These are phyloP conservation scores for Pyrgilauda ruficollis DNA, from an alignment of 2,113 vertebrate species.

Conservation along the genomic window DNA sequence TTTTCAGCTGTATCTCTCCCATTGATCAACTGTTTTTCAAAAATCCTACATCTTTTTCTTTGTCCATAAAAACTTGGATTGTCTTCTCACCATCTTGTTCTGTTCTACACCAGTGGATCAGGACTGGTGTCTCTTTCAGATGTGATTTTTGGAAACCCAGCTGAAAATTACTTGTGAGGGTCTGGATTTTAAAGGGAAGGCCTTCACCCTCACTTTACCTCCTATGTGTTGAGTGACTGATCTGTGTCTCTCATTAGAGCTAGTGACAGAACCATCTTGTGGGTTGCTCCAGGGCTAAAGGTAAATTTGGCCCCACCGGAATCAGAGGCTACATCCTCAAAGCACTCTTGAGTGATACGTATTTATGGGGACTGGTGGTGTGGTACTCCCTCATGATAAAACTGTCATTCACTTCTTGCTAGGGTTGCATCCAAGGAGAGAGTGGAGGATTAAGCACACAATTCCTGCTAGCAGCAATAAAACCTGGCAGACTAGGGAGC, in stretches of 20 bases:
- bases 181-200: not conserved
- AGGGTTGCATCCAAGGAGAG: not conserved
- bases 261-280: not conserved
- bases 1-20: not conserved
- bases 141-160: not conserved
- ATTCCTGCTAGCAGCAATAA: not conserved
- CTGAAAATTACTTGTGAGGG: not conserved
- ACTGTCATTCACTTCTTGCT: not conserved
- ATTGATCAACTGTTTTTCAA: not conserved
- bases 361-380: not conserved
- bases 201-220: not conserved
- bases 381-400: not conserved
- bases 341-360: not conserved
- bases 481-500: not conserved
- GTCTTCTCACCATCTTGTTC: not conserved
- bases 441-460: not conserved
- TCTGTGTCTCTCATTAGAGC: not conserved
- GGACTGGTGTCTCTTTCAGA: not conserved
- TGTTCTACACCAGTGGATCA: not conserved
- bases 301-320: not conserved
- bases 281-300: not conserved
- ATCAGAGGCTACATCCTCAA: not conserved
- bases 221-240: not conserved
- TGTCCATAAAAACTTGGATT: not conserved
- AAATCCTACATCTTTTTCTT: not conserved